A percentile compares a stretch with the other conserved stretches of the same genome.
These are phyloP conservation scores for Manacus vitellinus DNA, from an alignment of 2,113 vertebrate genomes.

Conservation along the genomic window DNA sequence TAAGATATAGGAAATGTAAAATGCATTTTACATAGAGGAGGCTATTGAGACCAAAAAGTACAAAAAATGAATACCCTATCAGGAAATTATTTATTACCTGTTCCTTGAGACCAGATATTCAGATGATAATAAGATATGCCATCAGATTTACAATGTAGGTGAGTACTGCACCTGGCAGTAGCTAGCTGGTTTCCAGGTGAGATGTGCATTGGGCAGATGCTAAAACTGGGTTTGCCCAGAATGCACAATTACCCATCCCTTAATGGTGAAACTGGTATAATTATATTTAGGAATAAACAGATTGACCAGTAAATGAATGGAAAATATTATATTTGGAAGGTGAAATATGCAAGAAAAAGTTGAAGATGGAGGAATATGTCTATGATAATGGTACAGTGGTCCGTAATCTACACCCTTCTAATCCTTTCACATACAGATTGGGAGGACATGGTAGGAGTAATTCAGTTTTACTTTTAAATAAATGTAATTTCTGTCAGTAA, in stretches of 20 bases:
- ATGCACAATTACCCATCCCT: background rate
- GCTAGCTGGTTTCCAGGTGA: background rate
- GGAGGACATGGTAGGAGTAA: background rate
- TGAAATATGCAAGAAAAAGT: background rate
- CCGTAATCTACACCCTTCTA: background rate
- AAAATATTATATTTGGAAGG: background rate
- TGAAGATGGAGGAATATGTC: background rate
- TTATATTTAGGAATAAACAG: background rate
- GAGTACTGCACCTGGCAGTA: background rate
- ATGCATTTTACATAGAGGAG: background rate
- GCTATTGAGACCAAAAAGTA: background rate
- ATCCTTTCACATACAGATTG: background rate
- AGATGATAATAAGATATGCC: background rate
- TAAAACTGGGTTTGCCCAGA: background rate
- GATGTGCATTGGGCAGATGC: background rate
- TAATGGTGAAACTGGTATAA: background rate
- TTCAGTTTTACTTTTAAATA: conserved; percentile 41
- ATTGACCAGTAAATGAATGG: background rate
- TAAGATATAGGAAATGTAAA: background rate
- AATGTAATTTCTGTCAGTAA: conserved; percentile 30
- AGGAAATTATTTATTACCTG: background rate
- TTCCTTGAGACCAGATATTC: background rate
- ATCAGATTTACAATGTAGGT: background rate
- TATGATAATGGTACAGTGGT: background rate
- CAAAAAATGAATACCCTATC: background rate